A percentile compares a stretch with the other conserved stretches of the same genome.
Conservation (phyloP, 2,797 vertebrate genomes). For the Phoxinus dragarum region DNA sequence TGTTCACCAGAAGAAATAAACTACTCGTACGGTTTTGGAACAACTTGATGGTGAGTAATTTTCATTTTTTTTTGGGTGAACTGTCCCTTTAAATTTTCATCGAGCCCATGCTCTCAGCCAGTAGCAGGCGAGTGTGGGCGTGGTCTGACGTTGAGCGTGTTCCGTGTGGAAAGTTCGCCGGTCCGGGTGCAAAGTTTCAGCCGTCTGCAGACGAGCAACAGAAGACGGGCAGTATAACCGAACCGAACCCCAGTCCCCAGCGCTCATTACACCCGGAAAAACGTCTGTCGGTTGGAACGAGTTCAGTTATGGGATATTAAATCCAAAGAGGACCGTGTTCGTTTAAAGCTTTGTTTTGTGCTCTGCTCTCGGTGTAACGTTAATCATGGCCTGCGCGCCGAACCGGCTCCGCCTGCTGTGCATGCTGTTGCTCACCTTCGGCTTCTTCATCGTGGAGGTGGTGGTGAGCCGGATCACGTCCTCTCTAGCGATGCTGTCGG, state of each 20-base stretch:
- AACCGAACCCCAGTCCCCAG: not conserved
- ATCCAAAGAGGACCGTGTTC: not conserved
- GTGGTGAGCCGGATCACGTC: conserved; percentile 92
- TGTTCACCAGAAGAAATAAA: not conserved
- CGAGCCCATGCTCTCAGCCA: conserved; percentile 48
- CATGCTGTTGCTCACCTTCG: conserved; percentile 93
- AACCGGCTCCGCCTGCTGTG: conserved; percentile 90
- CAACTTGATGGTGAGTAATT: not conserved
- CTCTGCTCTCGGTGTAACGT: not conserved
- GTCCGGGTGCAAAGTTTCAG: conserved; percentile 98
- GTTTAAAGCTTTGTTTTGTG: conserved; percentile 24
- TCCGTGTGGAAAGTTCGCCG: conserved; percentile 97
- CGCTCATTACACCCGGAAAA: not conserved
- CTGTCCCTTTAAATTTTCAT: not conserved
- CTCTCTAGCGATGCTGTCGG: conserved; percentile 96
- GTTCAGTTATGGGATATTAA: conserved; percentile 24
- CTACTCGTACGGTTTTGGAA: not conserved
- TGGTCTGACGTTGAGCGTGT: conserved; percentile 63
- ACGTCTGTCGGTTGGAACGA: not conserved
- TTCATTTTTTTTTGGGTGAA: rapidly evolving
- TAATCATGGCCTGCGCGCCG: conserved; percentile 83
- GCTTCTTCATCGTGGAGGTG: conserved; percentile 95
- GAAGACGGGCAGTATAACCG: conserved; percentile 35
- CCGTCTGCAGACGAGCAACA: conserved; percentile 86
- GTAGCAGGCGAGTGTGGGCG: conserved; percentile 64